phyloP scores from a whole-genome alignment of 1,140 invertebrate genomes.

The Ostrea denselamellosa region DNA sequence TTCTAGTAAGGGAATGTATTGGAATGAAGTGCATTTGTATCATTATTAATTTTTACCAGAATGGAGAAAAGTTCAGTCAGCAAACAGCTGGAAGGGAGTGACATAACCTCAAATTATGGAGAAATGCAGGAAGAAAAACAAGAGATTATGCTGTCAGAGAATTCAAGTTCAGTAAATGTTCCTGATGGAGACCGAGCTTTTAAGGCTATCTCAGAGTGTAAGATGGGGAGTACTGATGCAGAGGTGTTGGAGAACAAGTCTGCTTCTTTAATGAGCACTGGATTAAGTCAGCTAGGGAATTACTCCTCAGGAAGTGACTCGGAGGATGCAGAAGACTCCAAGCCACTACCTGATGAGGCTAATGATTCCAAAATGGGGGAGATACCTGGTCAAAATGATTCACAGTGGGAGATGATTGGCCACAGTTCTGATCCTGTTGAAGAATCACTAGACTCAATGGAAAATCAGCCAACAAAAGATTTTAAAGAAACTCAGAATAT shows the following conservation, averaged over 20 bases:
- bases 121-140: background rate
- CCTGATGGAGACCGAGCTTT: conserved; percentile 2
- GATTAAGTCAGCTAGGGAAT: conserved; percentile 10
- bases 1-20: no score
- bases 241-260: background rate
- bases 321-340: background rate
- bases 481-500: background rate
- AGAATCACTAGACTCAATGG: background rate
- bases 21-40: background rate
- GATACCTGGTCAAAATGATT: background rate
- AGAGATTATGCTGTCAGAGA: background rate
- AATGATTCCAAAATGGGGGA: background rate
- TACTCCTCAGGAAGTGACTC: conserved; percentile 27
- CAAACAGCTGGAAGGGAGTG: background rate
- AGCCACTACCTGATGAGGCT: background rate
- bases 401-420: background rate
- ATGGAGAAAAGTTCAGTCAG: background rate
- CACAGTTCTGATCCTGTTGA: background rate
- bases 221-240: background rate
- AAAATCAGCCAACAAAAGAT: background rate
- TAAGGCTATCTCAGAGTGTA: background rate
- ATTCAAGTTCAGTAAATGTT: background rate
- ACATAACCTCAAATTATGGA: conserved; percentile 10
- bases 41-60: background rate
- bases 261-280: conserved; percentile 10